These are phyloP conservation scores for Ursus arctos DNA, from an alignment of 2,113 vertebrate species.

Conservation along the genomic window DNA sequence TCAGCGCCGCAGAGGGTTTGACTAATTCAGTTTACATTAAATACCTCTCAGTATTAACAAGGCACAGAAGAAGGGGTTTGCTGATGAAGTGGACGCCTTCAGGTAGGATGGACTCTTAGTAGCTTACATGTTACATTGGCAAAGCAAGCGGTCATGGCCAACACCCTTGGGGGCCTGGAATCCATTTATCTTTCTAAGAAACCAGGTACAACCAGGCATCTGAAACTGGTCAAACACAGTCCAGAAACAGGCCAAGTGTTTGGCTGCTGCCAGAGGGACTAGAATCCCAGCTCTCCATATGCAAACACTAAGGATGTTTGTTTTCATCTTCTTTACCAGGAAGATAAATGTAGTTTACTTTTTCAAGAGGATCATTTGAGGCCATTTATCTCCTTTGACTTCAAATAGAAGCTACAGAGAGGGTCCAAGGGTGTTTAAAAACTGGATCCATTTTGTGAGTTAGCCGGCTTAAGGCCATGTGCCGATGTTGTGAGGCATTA, in stretches of 20 bases:
- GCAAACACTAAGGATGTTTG: constrained; percentile 64
- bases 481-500: background rate
- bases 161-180: background rate
- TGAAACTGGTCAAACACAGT: constrained; percentile 19
- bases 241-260: constrained; percentile 29
- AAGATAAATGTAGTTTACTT: constrained; percentile 66
- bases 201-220: constrained; percentile 28
- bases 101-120: background rate
- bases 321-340: constrained; percentile 61
- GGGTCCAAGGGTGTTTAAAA: background rate
- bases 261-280: background rate
- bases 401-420: constrained; percentile 20
- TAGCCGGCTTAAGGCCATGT: background rate
- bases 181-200: constrained; percentile 61
- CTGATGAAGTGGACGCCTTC: constrained; percentile 60
- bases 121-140: constrained; percentile 71
- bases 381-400: constrained; percentile 33
- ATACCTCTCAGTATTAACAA: constrained; percentile 76
- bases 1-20: constrained; percentile 58
- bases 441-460: background rate
- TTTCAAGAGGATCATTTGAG: constrained; percentile 58
- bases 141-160: constrained; percentile 72
- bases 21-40: constrained; percentile 75
- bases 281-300: background rate
- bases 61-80: constrained; percentile 84